phyloP scores from a whole-genome alignment of 1,140 invertebrate genomes.

The Spodoptera litura region DNA sequence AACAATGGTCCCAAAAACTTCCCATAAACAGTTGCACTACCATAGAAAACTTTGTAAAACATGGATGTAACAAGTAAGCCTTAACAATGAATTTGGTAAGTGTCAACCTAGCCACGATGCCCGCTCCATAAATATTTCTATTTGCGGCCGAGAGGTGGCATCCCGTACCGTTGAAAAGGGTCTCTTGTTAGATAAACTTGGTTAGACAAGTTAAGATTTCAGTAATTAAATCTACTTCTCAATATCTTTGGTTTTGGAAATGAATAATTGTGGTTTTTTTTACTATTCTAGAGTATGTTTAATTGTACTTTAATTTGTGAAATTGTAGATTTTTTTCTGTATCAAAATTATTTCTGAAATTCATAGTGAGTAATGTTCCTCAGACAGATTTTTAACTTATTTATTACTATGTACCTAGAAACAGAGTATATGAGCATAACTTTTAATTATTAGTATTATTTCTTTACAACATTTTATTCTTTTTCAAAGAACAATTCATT shows the following conservation, averaged over 20 bases:
- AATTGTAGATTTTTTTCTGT: too few relatives aligned
- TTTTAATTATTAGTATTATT: too few relatives aligned
- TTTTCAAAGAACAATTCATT: too few relatives aligned
- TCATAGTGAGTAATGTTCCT: too few relatives aligned
- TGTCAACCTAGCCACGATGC: slow-evolving; percentile 49
- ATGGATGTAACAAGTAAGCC: not conserved
- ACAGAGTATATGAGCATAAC: too few relatives aligned
- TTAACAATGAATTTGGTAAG: slow-evolving; percentile 52
- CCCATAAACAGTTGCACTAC: not conserved
- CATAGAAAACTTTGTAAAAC: slow-evolving; percentile 21
- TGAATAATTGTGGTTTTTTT: slow-evolving; percentile 1
- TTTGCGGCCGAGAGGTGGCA: slow-evolving; percentile 48
- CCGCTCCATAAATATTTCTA: slow-evolving; percentile 59
- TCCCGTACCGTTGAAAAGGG: slow-evolving; percentile 32
- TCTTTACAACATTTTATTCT: too few relatives aligned
- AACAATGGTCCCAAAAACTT: not conserved
- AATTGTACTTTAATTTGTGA: too few relatives aligned
- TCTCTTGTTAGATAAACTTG: slow-evolving; percentile 7
- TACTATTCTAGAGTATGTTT: too few relatives aligned
- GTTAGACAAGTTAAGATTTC: slow-evolving; percentile 16
- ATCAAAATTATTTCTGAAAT: too few relatives aligned
- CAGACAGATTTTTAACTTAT: too few relatives aligned
- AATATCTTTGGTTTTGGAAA: slow-evolving; percentile 10
- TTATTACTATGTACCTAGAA: too few relatives aligned
- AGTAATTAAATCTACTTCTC: slow-evolving; percentile 52